Conservation (phyloP, 2,113 vertebrate species). For the Aldabrachelys gigantea region DNA sequence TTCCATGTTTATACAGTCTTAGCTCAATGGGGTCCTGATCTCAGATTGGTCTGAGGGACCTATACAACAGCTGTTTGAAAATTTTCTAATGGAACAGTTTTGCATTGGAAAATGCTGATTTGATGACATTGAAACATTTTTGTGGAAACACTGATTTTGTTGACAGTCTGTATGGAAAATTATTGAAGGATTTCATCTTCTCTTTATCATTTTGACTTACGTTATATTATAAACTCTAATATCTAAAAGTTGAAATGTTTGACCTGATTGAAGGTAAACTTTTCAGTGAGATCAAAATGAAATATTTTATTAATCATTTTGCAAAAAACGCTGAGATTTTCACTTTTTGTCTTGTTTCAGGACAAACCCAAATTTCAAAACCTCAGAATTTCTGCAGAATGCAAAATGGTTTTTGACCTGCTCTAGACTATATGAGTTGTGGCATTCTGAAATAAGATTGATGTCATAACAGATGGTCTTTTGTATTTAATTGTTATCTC, state of each 20-base stretch:
- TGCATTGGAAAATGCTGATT: neutral
- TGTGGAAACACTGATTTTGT: neutral
- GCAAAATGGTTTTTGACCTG: neutral
- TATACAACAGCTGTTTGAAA: neutral
- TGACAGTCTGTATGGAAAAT: neutral
- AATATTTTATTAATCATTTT: neutral
- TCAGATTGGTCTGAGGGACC: neutral
- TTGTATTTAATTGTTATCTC: neutral
- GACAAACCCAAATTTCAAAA: neutral
- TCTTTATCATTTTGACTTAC: no score
- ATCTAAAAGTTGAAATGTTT: neutral
- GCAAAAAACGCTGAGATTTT: neutral
- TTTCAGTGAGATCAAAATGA: neutral
- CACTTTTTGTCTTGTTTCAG: neutral
- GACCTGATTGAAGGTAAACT: neutral
- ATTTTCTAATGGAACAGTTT: neutral
- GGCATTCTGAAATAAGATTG: neutral
- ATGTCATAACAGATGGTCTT: neutral
- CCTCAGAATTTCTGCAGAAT: neutral
- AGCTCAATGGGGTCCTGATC: neutral
- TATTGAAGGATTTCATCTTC: neutral
- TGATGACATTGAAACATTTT: neutral
- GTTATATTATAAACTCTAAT: neutral
- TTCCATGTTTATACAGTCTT: neutral
- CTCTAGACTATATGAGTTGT: neutral